Percentiles rank a stretch among this genome's conserved stretches.
Evolutionary conservation across 2,888 invertebrate genomes (phyloP).

Genomic region (Priocnemis perturbator): DNA sequence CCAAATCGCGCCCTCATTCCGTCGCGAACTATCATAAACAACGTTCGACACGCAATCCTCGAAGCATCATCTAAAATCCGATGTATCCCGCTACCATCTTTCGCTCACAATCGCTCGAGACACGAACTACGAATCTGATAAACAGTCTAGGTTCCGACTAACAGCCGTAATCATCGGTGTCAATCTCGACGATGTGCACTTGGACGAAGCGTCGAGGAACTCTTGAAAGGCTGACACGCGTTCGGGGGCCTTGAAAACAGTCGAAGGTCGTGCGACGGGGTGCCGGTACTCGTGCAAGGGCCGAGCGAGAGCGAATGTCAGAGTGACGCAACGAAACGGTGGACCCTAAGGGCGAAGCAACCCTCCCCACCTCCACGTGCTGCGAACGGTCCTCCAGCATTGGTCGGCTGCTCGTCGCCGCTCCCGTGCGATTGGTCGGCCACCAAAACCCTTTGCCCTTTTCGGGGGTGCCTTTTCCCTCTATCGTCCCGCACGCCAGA

Average conservation of each 20-base stretch:
- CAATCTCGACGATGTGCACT: too few species aligned
- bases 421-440: conserved; percentile 50
- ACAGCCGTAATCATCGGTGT: too few species aligned
- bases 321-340: conserved; percentile 71
- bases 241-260: not conserved
- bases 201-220: not conserved
- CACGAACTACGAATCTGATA: too few species aligned
- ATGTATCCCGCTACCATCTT: too few species aligned
- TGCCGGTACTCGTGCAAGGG: conserved; percentile 43
- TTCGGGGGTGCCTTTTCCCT: conserved; percentile 35
- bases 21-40: not conserved
- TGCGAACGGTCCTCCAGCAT: conserved; percentile 43
- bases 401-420: conserved; percentile 50
- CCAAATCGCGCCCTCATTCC: conserved; percentile 21
- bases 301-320: conserved; percentile 71
- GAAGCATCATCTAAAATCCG: too few species aligned
- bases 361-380: conserved; percentile 64
- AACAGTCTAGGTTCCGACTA: too few species aligned
- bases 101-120: too few species aligned
- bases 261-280: conserved; percentile 23
- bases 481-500: conserved; percentile 47
- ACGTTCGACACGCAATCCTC: too few species aligned
- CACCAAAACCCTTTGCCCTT: conserved; percentile 63
- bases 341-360: conserved; percentile 67
- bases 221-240: not conserved